These are phyloP conservation scores for Phrynocephalus versicolor DNA, from an alignment of 2,113 vertebrate species.

Conservation along the genomic window DNA sequence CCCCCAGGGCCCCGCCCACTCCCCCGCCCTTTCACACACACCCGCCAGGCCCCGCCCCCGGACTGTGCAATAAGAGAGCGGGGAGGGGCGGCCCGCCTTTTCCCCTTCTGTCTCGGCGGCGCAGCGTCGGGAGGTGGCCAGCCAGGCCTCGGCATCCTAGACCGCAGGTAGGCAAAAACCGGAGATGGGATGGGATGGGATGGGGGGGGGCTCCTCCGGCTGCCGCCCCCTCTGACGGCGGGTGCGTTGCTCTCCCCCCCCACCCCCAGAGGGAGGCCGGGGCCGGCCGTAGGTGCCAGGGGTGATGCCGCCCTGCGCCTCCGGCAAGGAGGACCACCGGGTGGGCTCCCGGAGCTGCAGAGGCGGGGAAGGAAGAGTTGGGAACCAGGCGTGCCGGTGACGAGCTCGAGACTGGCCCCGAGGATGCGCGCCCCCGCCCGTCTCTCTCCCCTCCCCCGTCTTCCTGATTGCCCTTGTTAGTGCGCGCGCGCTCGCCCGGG, in stretches of 20 bases:
- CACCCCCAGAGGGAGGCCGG: background rate
- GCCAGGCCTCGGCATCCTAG: constrained; percentile 33
- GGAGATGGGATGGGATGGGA: no score
- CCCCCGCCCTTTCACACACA: background rate
- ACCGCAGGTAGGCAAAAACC: constrained; percentile 52
- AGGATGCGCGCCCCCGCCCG: no score
- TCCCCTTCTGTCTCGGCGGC: background rate
- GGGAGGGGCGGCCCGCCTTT: background rate
- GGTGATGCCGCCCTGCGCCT: background rate
- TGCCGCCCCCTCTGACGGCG: no score
- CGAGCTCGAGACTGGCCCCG: background rate
- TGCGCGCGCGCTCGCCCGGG: background rate
- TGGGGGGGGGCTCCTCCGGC: no score
- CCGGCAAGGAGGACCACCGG: no score
- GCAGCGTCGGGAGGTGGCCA: background rate
- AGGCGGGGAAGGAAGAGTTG: no score
- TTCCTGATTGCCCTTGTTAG: no score
- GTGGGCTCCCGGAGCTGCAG: background rate
- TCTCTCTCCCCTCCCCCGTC: no score
- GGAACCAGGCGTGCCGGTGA: no score
- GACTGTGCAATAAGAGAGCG: constrained; percentile 15
- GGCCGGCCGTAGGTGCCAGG: background rate
- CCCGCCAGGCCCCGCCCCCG: background rate
- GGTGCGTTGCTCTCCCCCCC: background rate
- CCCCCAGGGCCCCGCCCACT: background rate